Evolutionary conservation across 2,888 invertebrate genomes (phyloP), one percentile per base, ranked within the genome.

Genomic region (Amiota communis): DNA sequence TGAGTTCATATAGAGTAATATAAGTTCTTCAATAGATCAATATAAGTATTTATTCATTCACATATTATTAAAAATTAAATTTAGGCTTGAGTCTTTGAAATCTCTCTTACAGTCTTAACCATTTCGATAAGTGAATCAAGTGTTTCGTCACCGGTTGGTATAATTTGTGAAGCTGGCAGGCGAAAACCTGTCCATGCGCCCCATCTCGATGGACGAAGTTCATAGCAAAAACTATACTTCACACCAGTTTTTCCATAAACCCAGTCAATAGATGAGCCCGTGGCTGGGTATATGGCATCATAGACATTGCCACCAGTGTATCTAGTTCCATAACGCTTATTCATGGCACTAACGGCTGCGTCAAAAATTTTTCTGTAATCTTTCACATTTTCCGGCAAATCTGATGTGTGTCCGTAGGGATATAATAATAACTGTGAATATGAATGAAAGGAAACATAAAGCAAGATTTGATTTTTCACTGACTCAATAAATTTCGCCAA

Each of bases 371-470:
- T 68, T 84, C 91, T 90, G 85, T 92, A 84, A 70, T 92, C 91
- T 11, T 90, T 87, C 74, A 91, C 91, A 74, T 92, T 92, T 17
- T 89, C 89, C 0, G 91, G 87, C 77, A 92, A 91, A 0, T 89
- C 83, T 0, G 74, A 81, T 0, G 92, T 92, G 80, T 93, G 88
- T 0, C 92, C 94, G 17, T 93, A 93, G 0, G 95, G 94, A 72
- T 93, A 87, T 70, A 95, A 87, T 23, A 95, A 86, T 49, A 93
- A 89, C 81, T 96, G 95, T 0, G 94, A 93, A 80, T 92, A 95
- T 0, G 95, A 94, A 86, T 96, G 96, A 85, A 95, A 92, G 0
- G 93, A 92, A 1, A 96, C 86, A 84, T 95, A 96, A 53, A 93
- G 88, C 51, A 92, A 91, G 17, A 93, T 89, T 67, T 91, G 87